Base-by-base conservation (phyloP, 2,888 invertebrate species). In the Steinernema carpocapsae region DNA sequence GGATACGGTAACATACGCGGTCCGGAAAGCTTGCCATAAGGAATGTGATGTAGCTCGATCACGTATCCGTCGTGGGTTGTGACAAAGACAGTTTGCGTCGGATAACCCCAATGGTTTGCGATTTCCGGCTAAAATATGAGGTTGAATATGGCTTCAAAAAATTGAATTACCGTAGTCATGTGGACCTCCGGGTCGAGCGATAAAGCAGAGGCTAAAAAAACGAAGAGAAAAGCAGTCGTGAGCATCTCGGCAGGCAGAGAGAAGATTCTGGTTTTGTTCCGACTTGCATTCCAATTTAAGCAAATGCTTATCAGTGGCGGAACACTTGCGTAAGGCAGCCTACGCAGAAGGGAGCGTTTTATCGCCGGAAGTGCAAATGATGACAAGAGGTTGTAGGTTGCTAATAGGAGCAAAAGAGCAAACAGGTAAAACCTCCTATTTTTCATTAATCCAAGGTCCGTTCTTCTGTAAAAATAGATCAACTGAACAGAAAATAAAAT, bases 91-190 rank as follows among this genome's bases (percentile, higher is more conserved):
- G 56, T 56, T 17, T 56, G 24, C 24, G 56, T 4, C 24, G 56
- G 56, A 26, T 56, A 56, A 24, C 56, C 56, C 56, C 56, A 56
- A 26, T 56, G 56, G 56, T 22, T 56, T 3, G 26, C 26, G 56
- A 56, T 56, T 17, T 56, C 24, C 12, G 26, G 24, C 56, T 56
- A 43, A 26, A 56, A 48, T 4, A 26, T 2, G 56, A 14, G 22
- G 12, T 14, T 12, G 26, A 56, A 56, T 22, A 6, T n/a, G 6
- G 26, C 6, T 26, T 19, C 56, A 17, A 14, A 56, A 26, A 19
- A 6, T 10, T 6, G 12, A 19, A 12, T 19, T 56, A 56, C 56
- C 56, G 56, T 56, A 26, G 26, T 56, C 56, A 56, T 56, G 3
- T 26, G 56, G 26, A 26, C 22, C 26, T 56, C 56, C 6, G 56